A percentile compares a stretch with the other conserved stretches of the same genome.
Evolutionary conservation across 2,888 invertebrate species (phyloP).

Genomic region (Chrysotoxum bicinctum): DNA sequence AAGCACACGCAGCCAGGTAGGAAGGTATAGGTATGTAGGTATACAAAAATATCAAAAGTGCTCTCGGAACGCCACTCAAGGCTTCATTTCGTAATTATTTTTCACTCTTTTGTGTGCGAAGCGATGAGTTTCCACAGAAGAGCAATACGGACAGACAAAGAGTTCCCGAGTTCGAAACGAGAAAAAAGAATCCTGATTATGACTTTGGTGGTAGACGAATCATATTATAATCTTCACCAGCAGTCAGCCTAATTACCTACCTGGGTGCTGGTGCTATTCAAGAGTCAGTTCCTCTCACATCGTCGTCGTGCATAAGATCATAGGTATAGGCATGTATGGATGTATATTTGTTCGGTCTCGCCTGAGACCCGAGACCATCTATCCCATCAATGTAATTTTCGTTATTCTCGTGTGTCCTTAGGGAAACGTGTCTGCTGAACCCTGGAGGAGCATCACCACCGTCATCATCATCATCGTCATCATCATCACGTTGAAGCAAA

Average conservation of each 20-base stretch:
- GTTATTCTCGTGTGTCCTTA: conserved; percentile 26
- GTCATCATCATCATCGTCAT: conserved; percentile 21
- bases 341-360: background rate
- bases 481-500: conserved; percentile 1
- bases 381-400: conserved; percentile 54
- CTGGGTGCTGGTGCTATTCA: conserved; percentile 4
- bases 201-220: conserved; percentile 56
- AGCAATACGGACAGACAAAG: background rate
- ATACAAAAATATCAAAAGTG: background rate
- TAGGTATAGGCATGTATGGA: background rate
- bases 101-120: conserved; percentile 37
- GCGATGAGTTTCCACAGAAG: background rate
- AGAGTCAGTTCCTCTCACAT: background rate
- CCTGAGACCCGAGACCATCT: conserved; percentile 12
- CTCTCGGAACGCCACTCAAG: conserved; percentile 30
- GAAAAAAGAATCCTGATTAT: conserved; percentile 48
- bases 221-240: conserved; percentile 61
- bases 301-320: too few species aligned
- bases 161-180: background rate
- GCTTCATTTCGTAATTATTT: conserved; percentile 66
- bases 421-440: conserved; percentile 41
- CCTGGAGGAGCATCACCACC: conserved; percentile 29
- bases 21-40: too few species aligned
- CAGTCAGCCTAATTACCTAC: conserved; percentile 59
- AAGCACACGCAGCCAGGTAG: conserved; percentile 3